Evolutionary conservation across 2,797 vertebrate species (phyloP).

Genomic region (Tangara arthus): DNA sequence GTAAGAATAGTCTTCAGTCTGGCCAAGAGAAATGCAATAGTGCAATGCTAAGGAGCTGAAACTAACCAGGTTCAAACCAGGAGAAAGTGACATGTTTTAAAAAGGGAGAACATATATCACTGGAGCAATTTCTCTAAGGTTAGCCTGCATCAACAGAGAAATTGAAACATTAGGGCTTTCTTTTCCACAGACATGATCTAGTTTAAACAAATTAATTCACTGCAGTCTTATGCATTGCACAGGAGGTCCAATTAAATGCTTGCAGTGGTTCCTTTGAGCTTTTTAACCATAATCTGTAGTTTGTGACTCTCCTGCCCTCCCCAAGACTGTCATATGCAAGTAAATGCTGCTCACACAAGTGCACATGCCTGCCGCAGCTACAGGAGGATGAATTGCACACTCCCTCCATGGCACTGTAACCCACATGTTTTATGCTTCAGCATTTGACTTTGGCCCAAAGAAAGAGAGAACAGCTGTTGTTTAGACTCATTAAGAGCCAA

Average conservation of each 20-base stretch:
- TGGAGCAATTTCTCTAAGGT: not conserved
- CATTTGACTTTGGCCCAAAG: conserved; percentile 42
- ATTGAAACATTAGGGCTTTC: not conserved
- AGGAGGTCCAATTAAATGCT: not conserved
- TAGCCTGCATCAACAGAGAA: not conserved
- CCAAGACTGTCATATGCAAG: not conserved
- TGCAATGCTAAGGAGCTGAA: not conserved
- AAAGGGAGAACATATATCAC: not conserved
- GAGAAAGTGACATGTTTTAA: not conserved
- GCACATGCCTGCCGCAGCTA: not conserved
- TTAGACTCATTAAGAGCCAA: conserved; percentile 53
- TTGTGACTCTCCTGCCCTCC: not conserved
- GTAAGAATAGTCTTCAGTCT: not conserved
- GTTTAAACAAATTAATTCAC: not conserved
- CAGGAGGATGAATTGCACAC: not conserved
- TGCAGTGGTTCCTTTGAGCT: not conserved
- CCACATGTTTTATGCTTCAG: conserved; percentile 49
- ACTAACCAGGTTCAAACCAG: not conserved
- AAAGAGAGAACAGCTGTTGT: conserved; percentile 46
- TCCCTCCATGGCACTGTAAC: not conserved
- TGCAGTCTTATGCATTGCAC: not conserved
- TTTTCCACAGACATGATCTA: not conserved
- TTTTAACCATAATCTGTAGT: not conserved
- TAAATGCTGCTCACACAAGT: not conserved
- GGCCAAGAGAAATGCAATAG: not conserved